Percentiles rank a stretch among this genome's conserved stretches.
Evolutionary conservation across 2,797 vertebrate genomes (phyloP).

Genomic region (Alosa sapidissima): DNA sequence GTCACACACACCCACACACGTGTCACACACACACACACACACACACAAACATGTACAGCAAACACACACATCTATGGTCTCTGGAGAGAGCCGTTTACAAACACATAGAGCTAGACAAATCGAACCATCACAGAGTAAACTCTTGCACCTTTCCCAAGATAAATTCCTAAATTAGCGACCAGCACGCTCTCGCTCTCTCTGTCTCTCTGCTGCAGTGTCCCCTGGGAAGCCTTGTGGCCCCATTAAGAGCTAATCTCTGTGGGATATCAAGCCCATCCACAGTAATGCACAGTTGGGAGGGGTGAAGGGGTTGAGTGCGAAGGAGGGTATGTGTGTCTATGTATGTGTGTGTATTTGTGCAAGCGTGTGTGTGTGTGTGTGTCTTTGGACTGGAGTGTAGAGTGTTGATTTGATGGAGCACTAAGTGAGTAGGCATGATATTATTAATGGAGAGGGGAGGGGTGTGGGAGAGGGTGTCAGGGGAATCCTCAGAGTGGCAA

Average conservation of each 20-base stretch:
- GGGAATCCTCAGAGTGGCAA: background rate
- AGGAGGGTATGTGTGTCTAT: background rate
- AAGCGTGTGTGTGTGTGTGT: background rate
- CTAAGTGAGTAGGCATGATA: background rate
- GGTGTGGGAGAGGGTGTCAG: background rate
- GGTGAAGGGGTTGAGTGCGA: background rate
- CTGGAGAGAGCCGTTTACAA: background rate
- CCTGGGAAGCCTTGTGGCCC: background rate
- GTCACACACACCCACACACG: background rate
- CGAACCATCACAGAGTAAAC: background rate
- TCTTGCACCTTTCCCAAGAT: background rate
- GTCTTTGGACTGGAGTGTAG: background rate
- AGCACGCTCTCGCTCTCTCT: background rate
- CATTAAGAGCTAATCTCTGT: background rate
- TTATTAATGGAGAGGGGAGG: background rate
- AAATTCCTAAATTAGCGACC: background rate
- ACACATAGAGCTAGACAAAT: background rate
- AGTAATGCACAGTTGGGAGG: background rate
- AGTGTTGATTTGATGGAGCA: background rate
- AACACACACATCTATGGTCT: background rate
- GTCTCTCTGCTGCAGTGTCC: background rate
- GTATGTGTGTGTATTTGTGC: background rate
- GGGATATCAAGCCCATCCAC: constrained; percentile 7
- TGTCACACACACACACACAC: background rate
- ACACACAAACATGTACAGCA: background rate